Evolutionary conservation across 2,113 vertebrate species (phyloP), one percentile per base, ranked within the genome.

Genomic region (Cyphomyrus discorhynchus): DNA sequence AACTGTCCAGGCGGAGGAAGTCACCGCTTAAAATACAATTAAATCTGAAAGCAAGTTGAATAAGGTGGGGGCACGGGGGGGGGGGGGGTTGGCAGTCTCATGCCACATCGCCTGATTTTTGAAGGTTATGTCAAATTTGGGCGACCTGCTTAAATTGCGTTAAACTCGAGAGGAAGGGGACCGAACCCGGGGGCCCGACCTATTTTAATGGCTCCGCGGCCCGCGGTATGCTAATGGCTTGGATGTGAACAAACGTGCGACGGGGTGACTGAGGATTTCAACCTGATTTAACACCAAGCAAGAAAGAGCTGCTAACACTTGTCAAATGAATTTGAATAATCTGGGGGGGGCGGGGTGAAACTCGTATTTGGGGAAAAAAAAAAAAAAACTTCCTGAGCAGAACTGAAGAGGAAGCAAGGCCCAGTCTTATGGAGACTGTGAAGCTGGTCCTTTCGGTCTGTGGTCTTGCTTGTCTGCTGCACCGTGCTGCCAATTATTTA

Each of bases 21-120:
- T 45, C 90, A 46, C 42, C 27, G 86, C 80, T 91, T 91, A 80
- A 87, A 87, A 89, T 56, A 50, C 89, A 91, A 83, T 90, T 87
- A 91, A 31, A 88, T 56, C 80, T 89, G 66, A 92, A 47, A 89
- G 89, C 15, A 89, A 85, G 80, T 74, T 31, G 77, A 13, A 74
- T 47, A 45, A 24, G 52, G 42, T 31, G 52, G 85, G 74, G 86
- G 70, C 31, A 53, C 0, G 3, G 74, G 27, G 15, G 8, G 3
- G 74, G 27, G 15, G 8, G 74, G 10, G 0, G 4, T n/a, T 6
- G 13, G 24, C 45, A 85, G 83, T 27, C 42, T 46, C 83, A 7
- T n/a, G 45, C 42, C 42, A 9, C 13, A 35, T 47, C 46, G 42
- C 52, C 77, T n/a, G 50, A 84, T 24, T 50, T 56, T 74, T 89